A percentile compares a stretch with the other conserved stretches of the same genome.
These are phyloP conservation scores for Tetrax tetrax DNA, from an alignment of 2,113 vertebrate species.

Conservation along the genomic window DNA sequence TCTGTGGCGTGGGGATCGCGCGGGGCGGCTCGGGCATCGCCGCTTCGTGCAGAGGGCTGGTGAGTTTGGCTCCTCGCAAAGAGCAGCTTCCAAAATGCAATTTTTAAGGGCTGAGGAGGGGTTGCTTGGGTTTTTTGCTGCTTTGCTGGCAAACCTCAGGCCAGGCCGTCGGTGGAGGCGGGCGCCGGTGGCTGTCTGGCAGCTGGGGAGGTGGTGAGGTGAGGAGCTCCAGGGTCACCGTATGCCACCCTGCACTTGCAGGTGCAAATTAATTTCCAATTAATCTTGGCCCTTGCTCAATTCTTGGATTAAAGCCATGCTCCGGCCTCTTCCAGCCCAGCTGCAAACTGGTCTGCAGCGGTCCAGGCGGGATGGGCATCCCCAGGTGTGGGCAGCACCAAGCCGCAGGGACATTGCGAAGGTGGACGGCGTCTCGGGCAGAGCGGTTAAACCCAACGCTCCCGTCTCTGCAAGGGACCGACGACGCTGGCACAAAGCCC, in stretches of 20 bases:
- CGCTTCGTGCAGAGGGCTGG: fast-evolving
- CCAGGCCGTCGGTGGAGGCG: background rate
- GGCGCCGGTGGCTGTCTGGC: background rate
- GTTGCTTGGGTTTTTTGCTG: background rate
- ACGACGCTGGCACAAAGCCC: background rate
- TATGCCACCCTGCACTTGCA: background rate
- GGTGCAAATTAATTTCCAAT: background rate
- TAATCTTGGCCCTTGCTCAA: background rate
- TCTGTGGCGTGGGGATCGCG: background rate
- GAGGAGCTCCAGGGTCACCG: background rate
- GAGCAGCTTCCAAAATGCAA: background rate
- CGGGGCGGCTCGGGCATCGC: fast-evolving
- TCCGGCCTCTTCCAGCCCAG: background rate
- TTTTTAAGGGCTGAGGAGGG: background rate
- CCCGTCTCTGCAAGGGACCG: background rate
- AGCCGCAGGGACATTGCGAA: too few relatives aligned
- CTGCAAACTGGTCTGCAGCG: background rate
- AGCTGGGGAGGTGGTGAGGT: background rate
- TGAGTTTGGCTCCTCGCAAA: background rate
- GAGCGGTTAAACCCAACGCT: background rate
- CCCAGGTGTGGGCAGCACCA: fast-evolving
- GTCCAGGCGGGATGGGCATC: background rate
- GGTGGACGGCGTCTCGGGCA: fast-evolving
- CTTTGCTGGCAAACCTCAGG: background rate
- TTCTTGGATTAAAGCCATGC: background rate